Base-by-base conservation (phyloP, 2,797 vertebrate species). In the Coranthus polyacanthus region DNA sequence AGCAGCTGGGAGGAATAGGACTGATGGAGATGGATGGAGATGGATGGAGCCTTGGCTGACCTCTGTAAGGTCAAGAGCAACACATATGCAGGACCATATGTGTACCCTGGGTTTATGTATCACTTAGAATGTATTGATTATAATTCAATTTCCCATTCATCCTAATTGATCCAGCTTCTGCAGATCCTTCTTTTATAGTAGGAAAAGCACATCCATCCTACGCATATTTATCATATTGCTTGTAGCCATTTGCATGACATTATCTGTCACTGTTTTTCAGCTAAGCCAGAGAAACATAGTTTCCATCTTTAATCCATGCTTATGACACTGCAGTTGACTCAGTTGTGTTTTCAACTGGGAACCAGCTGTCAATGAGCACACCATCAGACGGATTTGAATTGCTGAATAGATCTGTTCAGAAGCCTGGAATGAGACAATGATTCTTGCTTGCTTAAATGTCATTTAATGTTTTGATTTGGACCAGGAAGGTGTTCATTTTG, bases 31-130 rank as follows among this genome's bases (percentile, higher is more conserved):
- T 16, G 38, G 75, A 83, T 83, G 53, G 76, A 79, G 86, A 83
- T 60, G 62, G 74, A 86, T 86, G 66, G 68, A 75, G 75, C 22
- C 50, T 15, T 18, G 37, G 62, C 55, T 65, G 76, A 79, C 79
- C 82, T 81, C 70, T 67, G 55, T 79, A 89, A 88, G 81, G 87
- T 83, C 82, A 85, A 45, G 12, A 18, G 54, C 29, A 67, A 53
- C 62, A 51, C 22, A 32, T 32, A 32, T 12, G 65, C 39, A 37
- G 36, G 57, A 58, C 62, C 78, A 74, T 60, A 55, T 77, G 81
- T 63, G 51, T 26, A 29, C 24, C 70, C 49, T 22, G 3, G 4
- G 16, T 38, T 34, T 38, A 32, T 47, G 18, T 49, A 39, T 63
- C 15, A 36, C 63, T 70, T 12, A 42, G n/a, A 3, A 55, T 70